Base-by-base conservation (phyloP, 1,140 invertebrate genomes). In the Penaeus japonicus region DNA sequence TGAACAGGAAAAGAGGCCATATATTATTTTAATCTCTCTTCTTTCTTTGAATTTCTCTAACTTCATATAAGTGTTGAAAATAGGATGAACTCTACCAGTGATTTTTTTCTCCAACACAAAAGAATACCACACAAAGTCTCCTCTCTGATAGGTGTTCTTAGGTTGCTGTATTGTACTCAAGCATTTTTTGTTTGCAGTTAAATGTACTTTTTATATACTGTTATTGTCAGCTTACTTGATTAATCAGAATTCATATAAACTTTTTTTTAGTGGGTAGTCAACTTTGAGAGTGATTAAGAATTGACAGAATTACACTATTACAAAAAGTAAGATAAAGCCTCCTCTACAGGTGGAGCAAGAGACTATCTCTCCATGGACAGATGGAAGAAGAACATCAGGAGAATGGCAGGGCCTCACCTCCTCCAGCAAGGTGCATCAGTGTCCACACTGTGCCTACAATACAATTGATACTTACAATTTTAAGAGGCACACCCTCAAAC, bases 261-360 rank as follows among this genome's bases (percentile, higher is more conserved):
- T 77, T 77, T 32, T 32, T 7, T 77, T 10, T 30, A 12, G 47
- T 27, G 32, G 35, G n/a, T 47, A 22, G n/a, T 35, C 10, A 35
- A 55, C 22, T 81, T 35, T 22, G 57, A 30, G 47, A 24, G 47
- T 55, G 80, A 27, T n/a, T 81, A 18, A 18, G 53, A 54, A 15
- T 55, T 22, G 55, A 32, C 47, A 27, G 35, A 59, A 22, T 82
- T 39, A 79, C 73, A 78, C 65, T 77, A 54, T 55, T 53, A 85
- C 59, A 32, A 77, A 54, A 55, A 78, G 84, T 85, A 85, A 85
- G 84, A 85, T 85, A 55, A 82, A 85, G 73, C 85, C 85, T 87
- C 85, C 85, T 87, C 85, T 79, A 27, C 85, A 87, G 85, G 77
- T 87, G 86, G 79, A 88, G 86, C 86, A 78, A 80, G 79, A 88